These are phyloP conservation scores for Trinectes maculatus DNA, from an alignment of 2,113 vertebrate species.

Conservation along the genomic window DNA sequence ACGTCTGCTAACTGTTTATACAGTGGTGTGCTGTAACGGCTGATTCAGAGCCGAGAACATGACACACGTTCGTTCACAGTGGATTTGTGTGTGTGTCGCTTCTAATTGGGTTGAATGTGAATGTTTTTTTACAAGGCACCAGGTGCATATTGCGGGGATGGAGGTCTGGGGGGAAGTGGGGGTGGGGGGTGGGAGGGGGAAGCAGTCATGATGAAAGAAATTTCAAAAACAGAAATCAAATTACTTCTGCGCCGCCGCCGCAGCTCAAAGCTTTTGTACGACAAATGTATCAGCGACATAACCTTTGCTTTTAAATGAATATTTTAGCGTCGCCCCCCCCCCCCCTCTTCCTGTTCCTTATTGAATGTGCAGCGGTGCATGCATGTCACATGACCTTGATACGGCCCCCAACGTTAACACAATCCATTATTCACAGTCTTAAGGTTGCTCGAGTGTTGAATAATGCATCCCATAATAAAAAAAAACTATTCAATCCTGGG, in stretches of 20 bases:
- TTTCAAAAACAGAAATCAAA: slow-evolving; percentile 65
- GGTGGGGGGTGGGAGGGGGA: slow-evolving; percentile 27
- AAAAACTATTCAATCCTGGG: slow-evolving; percentile 52
- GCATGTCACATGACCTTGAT: slow-evolving; percentile 62
- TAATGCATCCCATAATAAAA: slow-evolving; percentile 66
- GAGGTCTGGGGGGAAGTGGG: slow-evolving; percentile 47
- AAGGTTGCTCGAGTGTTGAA: slow-evolving; percentile 68
- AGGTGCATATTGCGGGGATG: slow-evolving; percentile 70
- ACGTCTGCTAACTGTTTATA: slow-evolving; percentile 45
- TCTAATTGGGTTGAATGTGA: slow-evolving; percentile 73
- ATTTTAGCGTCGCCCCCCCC: slow-evolving; percentile 28
- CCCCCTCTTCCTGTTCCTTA: slow-evolving; percentile 33
- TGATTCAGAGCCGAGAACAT: slow-evolving; percentile 50
- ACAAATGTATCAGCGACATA: slow-evolving; percentile 64
- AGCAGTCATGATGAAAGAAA: slow-evolving; percentile 68
- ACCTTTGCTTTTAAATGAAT: slow-evolving; percentile 69
- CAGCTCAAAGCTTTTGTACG: slow-evolving; percentile 46
- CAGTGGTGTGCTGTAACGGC: slow-evolving; percentile 39
- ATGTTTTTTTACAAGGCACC: slow-evolving; percentile 69
- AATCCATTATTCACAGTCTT: slow-evolving; percentile 76
- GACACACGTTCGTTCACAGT: slow-evolving; percentile 62
- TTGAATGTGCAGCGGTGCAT: slow-evolving; percentile 65
- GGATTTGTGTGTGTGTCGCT: slow-evolving; percentile 50
- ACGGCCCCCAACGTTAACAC: slow-evolving; percentile 61
- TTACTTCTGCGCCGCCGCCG: slow-evolving; percentile 54